phyloP scores from a whole-genome alignment of 1,140 invertebrate species.

The Doryteuthis pealeii region DNA sequence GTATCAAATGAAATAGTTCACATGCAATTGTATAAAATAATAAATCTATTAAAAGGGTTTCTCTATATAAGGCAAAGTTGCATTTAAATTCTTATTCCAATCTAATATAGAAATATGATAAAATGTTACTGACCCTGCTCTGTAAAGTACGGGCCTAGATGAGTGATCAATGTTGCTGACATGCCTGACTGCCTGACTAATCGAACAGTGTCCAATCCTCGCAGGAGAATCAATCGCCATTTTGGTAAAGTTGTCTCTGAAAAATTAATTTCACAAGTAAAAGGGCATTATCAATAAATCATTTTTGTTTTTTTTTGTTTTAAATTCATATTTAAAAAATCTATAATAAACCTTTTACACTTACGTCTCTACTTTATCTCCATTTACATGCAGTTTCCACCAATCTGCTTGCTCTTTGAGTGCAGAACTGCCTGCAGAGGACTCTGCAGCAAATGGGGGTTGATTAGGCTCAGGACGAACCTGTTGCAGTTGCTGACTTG shows the following conservation, averaged over 20 bases:
- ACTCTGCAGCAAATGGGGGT: constrained; percentile 46
- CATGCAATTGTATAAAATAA: no score
- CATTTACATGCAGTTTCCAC: constrained; percentile 65
- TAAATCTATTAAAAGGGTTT: no score
- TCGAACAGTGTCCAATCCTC: constrained; percentile 79
- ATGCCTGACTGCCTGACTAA: constrained; percentile 81
- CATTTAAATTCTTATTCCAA: no score
- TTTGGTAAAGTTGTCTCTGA: constrained; percentile 67
- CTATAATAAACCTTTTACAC: constrained; percentile 12
- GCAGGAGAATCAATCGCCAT: constrained; percentile 72
- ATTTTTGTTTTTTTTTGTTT: no score
- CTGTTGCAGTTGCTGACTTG: constrained; percentile 25
- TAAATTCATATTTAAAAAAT: not conserved
- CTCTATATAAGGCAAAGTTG: no score
- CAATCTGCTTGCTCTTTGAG: constrained; percentile 76
- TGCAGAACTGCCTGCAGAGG: constrained; percentile 47
- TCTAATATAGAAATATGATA: no score
- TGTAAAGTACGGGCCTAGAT: constrained; percentile 75
- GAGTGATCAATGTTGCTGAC: constrained; percentile 72
- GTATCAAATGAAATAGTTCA: no score
- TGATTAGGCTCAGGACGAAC: constrained; percentile 22
- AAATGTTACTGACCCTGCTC: constrained; percentile 49
- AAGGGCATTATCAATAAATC: no score
- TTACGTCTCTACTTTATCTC: constrained; percentile 53
- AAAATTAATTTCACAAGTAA: not conserved